Percentiles rank a stretch among this genome's conserved stretches.
Evolutionary conservation across 2,797 vertebrate genomes (phyloP).

Genomic region (Falco rusticolus): DNA sequence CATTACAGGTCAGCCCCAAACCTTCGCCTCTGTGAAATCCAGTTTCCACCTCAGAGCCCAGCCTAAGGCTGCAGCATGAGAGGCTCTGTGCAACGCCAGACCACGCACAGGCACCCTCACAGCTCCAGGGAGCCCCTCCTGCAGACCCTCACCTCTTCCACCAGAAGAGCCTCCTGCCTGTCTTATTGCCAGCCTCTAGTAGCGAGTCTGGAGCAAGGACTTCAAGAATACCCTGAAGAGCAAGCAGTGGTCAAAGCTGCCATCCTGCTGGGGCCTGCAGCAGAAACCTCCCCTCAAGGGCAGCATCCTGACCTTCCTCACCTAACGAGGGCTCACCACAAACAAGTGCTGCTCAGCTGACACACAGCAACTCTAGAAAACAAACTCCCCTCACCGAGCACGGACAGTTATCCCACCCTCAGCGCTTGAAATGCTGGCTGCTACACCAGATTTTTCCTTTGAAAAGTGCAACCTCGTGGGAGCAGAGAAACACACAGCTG

Average conservation of each 20-base stretch:
- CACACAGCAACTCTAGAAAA: not conserved
- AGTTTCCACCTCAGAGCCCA: not conserved
- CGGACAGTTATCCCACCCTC: not conserved
- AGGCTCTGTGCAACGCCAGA: not conserved
- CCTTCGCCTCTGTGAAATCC: rapidly evolving
- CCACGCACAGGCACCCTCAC: not conserved
- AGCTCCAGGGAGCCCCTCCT: not conserved
- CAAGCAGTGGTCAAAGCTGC: not conserved
- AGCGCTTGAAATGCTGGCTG: not conserved
- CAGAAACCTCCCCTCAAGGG: not conserved
- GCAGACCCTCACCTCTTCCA: not conserved
- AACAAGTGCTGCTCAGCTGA: not conserved
- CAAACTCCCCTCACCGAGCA: not conserved
- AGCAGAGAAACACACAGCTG: not conserved
- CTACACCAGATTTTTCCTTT: not conserved
- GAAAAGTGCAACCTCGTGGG: not conserved
- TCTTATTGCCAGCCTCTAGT: not conserved
- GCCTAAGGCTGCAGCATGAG: not conserved
- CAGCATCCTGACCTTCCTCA: not conserved
- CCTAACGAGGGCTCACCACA: not conserved
- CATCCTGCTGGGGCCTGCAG: not conserved
- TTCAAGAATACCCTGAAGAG: not conserved
- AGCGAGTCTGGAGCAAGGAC: not conserved
- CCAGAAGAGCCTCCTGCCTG: not conserved
- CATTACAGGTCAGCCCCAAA: rapidly evolving